phyloP scores from a whole-genome alignment of 2,113 vertebrate species.

The Lontra canadensis region DNA sequence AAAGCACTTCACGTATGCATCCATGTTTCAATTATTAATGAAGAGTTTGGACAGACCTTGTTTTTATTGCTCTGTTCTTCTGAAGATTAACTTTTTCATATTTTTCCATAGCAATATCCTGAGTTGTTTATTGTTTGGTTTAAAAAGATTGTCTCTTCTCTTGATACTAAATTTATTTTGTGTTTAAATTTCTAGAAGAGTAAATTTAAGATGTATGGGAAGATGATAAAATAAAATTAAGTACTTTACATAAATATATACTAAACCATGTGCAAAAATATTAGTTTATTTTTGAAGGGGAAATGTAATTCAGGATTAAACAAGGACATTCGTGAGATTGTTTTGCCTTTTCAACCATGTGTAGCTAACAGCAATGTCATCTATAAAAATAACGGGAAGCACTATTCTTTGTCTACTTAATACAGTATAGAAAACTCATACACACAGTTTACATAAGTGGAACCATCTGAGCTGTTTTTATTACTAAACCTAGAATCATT shows the following conservation, averaged over 20 bases:
- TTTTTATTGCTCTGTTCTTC: slow-evolving; percentile 79
- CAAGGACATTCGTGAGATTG: background rate
- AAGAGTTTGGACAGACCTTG: slow-evolving; percentile 75
- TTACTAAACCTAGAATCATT: background rate
- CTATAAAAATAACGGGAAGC: background rate
- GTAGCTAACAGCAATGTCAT: background rate
- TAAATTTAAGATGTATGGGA: background rate
- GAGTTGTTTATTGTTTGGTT: slow-evolving; percentile 47
- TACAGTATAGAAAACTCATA: background rate
- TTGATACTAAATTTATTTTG: slow-evolving; percentile 28
- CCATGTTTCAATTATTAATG: slow-evolving; percentile 83
- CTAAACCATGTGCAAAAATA: background rate
- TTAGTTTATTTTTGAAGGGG: background rate
- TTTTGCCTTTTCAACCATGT: background rate
- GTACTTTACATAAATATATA: background rate
- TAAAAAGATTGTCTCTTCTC: slow-evolving; percentile 9
- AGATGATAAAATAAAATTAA: slow-evolving; percentile 23
- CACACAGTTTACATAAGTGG: background rate
- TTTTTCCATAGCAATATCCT: slow-evolving; percentile 69
- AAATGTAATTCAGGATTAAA: background rate
- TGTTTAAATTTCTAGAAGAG: slow-evolving; percentile 42
- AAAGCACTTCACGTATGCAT: slow-evolving; percentile 80
- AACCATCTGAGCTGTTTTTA: background rate
- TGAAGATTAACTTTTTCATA: slow-evolving; percentile 79
- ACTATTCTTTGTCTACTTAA: background rate